phyloP scores from a whole-genome alignment of 2,888 invertebrate genomes.

The Lutraria lutraria region DNA sequence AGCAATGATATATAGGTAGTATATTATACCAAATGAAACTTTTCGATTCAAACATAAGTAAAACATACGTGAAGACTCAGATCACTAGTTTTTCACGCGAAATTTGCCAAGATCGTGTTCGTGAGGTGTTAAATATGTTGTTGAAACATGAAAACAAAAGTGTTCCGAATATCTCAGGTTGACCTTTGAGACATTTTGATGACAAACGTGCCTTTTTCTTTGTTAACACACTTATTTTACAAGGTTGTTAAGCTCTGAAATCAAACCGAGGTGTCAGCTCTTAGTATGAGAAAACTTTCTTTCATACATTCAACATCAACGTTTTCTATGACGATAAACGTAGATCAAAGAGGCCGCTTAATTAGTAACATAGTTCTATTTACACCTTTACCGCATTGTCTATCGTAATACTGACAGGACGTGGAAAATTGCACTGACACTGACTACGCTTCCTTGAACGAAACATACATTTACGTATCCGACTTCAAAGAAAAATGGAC shows the following conservation, averaged over 20 bases:
- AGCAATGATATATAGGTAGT: too few species aligned
- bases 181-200: conserved; percentile 43
- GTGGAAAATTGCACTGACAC: conserved; percentile 50
- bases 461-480: conserved; percentile 34
- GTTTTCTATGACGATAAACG: conserved; percentile 17
- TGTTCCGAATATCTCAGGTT: conserved; percentile 8
- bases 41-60: too few species aligned
- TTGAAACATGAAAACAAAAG: conserved; percentile 32
- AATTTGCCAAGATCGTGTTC: background rate
- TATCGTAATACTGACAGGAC: conserved; percentile 34
- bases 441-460: conserved; percentile 47
- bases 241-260: conserved; percentile 25
- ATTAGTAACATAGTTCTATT: conserved; percentile 55
- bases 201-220: conserved; percentile 43
- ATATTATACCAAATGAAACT: too few species aligned
- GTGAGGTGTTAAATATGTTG: conserved; percentile 36
- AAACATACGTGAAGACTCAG: too few species aligned
- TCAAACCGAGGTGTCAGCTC: conserved; percentile 37
- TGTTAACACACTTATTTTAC: conserved; percentile 31
- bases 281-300: conserved; percentile 12
- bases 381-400: conserved; percentile 43
- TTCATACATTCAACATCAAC: conserved; percentile 32
- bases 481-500: conserved; percentile 49
- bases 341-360: conserved; percentile 56
- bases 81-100: background rate